Evolutionary conservation across 2,888 invertebrate genomes (phyloP).

Genomic region (Caenorhabditis becei): DNA sequence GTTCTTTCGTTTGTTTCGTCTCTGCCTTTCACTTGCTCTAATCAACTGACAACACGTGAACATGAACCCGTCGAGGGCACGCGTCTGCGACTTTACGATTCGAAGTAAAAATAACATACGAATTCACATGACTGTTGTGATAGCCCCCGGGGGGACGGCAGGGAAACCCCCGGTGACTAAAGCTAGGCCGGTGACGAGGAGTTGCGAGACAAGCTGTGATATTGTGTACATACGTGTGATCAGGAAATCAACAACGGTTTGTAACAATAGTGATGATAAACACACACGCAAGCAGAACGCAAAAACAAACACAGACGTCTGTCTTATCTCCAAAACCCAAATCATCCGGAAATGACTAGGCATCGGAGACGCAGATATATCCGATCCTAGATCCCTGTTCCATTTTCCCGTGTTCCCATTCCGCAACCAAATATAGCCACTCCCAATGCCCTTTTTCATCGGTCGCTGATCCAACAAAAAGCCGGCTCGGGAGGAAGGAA

Average conservation of each 20-base stretch:
- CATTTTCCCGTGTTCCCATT: too few relatives aligned
- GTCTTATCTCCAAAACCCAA: background rate
- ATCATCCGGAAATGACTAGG: conserved; percentile 17
- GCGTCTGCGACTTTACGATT: conserved; percentile 41
- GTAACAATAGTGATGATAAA: conserved; percentile 17
- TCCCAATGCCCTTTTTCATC: conserved; percentile 18
- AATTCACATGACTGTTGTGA: conserved; percentile 30
- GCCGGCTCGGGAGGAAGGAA: background rate
- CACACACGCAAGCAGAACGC: background rate
- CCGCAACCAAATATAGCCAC: conserved; percentile 10
- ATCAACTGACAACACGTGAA: conserved; percentile 55
- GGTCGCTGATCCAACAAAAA: conserved; percentile 46
- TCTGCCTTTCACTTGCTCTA: conserved; percentile 25
- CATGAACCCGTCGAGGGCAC: conserved; percentile 20
- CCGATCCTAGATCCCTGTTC: background rate
- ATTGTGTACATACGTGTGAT: conserved; percentile 40
- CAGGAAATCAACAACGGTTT: conserved; percentile 55
- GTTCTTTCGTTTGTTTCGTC: conserved; percentile 41
- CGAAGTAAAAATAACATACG: conserved; percentile 51
- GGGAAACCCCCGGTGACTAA: conserved; percentile 1
- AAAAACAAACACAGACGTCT: conserved; percentile 27
- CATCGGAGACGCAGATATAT: background rate
- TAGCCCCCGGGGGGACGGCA: background rate
- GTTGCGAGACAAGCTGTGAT: conserved; percentile 18
- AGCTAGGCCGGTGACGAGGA: background rate